phyloP scores from a whole-genome alignment of 2,113 vertebrate species.

The Hippocampus mohnikei region DNA sequence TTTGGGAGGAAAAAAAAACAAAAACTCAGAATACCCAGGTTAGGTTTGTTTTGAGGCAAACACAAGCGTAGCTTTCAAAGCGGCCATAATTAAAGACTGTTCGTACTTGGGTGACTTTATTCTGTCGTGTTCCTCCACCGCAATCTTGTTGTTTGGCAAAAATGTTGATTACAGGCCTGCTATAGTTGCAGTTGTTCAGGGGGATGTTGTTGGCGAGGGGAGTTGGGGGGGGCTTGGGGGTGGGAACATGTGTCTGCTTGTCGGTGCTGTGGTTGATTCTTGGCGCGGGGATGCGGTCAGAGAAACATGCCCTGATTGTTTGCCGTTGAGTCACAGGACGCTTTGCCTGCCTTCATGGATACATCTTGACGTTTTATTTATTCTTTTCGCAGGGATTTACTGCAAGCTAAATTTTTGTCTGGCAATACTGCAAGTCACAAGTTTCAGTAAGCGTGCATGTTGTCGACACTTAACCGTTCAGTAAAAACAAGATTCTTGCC shows the following conservation, averaged over 20 bases:
- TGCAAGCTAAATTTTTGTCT: conserved; percentile 11
- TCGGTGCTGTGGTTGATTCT: not conserved
- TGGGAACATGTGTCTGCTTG: conserved; percentile 14
- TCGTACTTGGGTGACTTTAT: conserved; percentile 38
- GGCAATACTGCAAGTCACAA: conserved; percentile 22
- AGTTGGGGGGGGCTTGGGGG: conserved; percentile 9
- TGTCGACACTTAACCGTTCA: conserved; percentile 9
- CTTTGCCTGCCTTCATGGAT: not conserved
- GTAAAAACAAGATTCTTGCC: not conserved
- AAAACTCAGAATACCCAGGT: not conserved
- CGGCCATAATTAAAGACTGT: conserved; percentile 49
- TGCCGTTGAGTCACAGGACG: not conserved
- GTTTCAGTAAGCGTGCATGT: conserved; percentile 48
- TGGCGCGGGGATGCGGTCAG: not conserved
- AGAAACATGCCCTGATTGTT: conserved; percentile 7
- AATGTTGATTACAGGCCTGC: conserved; percentile 60
- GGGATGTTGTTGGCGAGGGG: not conserved
- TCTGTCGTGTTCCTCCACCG: conserved; percentile 13
- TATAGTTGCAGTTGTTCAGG: conserved; percentile 30
- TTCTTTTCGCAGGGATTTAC: not conserved
- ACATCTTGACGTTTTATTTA: not conserved
- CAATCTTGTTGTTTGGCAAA: conserved; percentile 35
- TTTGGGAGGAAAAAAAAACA: not conserved
- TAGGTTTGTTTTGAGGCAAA: conserved; percentile 8
- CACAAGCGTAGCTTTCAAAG: conserved; percentile 18